These are phyloP conservation scores for Drosophila sechellia DNA, from an alignment of 1,140 invertebrate genomes.

Conservation along the genomic window DNA sequence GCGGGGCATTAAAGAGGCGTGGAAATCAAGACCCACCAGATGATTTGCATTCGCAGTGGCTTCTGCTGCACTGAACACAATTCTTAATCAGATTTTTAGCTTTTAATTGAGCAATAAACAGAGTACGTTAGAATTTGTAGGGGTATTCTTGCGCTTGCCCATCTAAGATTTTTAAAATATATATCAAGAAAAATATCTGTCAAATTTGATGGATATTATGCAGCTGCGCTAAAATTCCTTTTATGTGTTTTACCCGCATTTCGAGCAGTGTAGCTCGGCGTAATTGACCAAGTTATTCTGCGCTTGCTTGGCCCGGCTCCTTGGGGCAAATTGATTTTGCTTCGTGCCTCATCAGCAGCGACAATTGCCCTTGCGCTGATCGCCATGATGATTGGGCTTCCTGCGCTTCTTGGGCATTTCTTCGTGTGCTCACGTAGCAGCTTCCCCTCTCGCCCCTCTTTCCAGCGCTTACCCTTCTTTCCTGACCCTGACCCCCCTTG, in stretches of 20 bases:
- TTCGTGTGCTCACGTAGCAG: slow-evolving; percentile 60
- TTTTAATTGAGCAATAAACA: background rate
- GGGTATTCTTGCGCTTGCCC: no score
- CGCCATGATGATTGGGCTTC: slow-evolving; percentile 45
- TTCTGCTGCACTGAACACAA: slow-evolving; percentile 3
- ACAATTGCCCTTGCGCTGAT: slow-evolving; percentile 69
- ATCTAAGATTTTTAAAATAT: no score
- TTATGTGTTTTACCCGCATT: no score
- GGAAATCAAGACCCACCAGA: slow-evolving; percentile 33
- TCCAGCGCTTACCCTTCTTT: background rate
- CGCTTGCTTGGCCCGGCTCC: slow-evolving; percentile 64
- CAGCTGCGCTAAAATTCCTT: no score
- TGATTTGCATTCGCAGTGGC: slow-evolving; percentile 55
- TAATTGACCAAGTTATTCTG: slow-evolving; percentile 80
- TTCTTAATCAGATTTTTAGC: no score
- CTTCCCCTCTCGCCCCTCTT: slow-evolving; percentile 26
- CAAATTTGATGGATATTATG: no score
- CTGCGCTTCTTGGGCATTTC: slow-evolving; percentile 25
- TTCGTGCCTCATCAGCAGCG: slow-evolving; percentile 81
- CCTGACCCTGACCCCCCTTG: background rate
- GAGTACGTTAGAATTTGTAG: no score
- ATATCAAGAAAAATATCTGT: no score
- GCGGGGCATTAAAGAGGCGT: slow-evolving; percentile 69
- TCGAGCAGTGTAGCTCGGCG: slow-evolving; percentile 9
- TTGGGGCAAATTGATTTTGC: slow-evolving; percentile 77